Conservation (phyloP, 2,797 vertebrate genomes). For the Poecile montanus region DNA sequence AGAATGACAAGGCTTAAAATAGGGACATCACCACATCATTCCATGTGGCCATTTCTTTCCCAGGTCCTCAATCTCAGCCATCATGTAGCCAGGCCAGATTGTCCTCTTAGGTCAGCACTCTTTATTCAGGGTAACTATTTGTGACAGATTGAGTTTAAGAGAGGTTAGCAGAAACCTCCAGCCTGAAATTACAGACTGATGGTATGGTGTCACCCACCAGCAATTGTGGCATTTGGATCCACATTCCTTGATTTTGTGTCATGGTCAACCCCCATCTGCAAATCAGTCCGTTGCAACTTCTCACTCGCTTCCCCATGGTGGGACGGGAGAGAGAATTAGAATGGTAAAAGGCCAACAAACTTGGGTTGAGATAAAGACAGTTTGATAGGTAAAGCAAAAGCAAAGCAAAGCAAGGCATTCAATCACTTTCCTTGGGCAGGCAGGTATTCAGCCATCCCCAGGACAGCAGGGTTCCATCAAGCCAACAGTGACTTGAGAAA, state of each 20-base stretch:
- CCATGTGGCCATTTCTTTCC: background rate
- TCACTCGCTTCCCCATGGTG: background rate
- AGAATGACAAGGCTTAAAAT: conserved; percentile 1
- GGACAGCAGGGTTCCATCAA: background rate
- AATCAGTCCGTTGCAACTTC: background rate
- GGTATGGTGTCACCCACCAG: background rate
- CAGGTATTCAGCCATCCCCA: background rate
- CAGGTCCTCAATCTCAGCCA: background rate
- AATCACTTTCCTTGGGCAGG: background rate
- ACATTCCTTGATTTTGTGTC: background rate
- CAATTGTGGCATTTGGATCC: background rate
- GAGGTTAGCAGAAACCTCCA: background rate
- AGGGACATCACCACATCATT: background rate
- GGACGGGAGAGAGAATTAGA: background rate
- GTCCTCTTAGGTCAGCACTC: background rate
- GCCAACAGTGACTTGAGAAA: background rate
- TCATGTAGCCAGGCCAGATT: background rate
- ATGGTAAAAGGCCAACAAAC: background rate
- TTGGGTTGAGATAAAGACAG: background rate
- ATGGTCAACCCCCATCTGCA: background rate
- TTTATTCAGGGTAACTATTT: background rate
- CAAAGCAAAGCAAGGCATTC: background rate
- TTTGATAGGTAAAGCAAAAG: background rate
- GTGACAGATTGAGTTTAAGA: background rate
- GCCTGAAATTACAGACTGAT: background rate